Percentiles rank a stretch among this genome's conserved stretches.
These are phyloP conservation scores for Netelia melanura DNA, from an alignment of 2,888 invertebrate species.

Conservation along the genomic window DNA sequence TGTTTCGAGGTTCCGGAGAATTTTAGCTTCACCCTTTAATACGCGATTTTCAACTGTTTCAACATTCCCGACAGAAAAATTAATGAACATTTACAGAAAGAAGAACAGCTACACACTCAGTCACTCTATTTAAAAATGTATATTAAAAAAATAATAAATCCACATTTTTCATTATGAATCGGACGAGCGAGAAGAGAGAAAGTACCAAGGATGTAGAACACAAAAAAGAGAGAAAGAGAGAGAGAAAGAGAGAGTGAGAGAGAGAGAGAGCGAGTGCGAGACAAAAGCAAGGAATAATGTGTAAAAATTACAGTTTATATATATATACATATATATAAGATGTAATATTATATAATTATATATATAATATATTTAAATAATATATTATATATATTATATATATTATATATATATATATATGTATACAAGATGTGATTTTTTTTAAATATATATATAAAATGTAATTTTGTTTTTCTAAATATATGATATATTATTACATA, in stretches of 20 bases:
- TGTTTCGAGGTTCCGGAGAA: conserved; percentile 78
- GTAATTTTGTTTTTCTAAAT: conserved; percentile 9
- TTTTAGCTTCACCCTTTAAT: conserved; percentile 63
- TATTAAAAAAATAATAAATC: conserved; percentile 13
- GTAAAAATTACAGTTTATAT: conserved; percentile 4
- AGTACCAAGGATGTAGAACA: conserved; percentile 8
- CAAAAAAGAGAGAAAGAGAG: background rate
- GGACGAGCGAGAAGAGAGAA: conserved; percentile 36
- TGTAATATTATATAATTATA: too few species aligned
- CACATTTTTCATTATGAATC: background rate
- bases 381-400: too few species aligned
- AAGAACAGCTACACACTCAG: conserved; percentile 2
- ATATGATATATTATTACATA: conserved; percentile 5
- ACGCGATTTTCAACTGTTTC: conserved; percentile 78
- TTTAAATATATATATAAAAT: background rate
- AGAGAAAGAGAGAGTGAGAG: background rate
- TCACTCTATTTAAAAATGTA: conserved; percentile 6
- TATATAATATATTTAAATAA: too few species aligned
- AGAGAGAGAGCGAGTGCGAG: conserved; percentile 14
- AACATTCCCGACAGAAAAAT: conserved; percentile 15
- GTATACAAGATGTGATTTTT: conserved; percentile 1
- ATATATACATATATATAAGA: conserved; percentile 4
- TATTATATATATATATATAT: background rate
- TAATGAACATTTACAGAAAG: conserved; percentile 6
- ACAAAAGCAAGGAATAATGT: conserved; percentile 25